Conservation (phyloP, 2,888 invertebrate genomes). For the Melanophora roralis region DNA sequence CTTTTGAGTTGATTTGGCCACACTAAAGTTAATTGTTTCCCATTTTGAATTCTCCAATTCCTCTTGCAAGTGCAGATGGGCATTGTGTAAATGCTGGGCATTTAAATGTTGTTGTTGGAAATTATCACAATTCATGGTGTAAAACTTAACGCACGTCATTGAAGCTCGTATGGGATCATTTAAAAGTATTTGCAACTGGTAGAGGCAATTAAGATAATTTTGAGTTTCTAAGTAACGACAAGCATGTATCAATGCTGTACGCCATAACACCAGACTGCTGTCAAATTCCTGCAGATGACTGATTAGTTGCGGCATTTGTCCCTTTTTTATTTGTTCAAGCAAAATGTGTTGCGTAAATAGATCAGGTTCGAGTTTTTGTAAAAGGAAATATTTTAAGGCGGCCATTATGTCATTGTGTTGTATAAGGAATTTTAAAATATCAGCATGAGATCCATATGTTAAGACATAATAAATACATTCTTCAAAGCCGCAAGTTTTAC, state of each 20-base stretch:
- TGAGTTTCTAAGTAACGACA: slow-evolving; percentile 85
- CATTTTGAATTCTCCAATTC: slow-evolving; percentile 80
- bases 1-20: slow-evolving; percentile 36
- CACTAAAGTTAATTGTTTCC: slow-evolving; percentile 77
- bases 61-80: slow-evolving; percentile 82
- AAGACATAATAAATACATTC: slow-evolving; percentile 90
- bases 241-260: slow-evolving; percentile 83
- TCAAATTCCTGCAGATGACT: slow-evolving; percentile 83
- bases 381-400: slow-evolving; percentile 84
- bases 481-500: slow-evolving; percentile 80
- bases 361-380: slow-evolving; percentile 83
- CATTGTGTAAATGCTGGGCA: slow-evolving; percentile 79
- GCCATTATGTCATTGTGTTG: slow-evolving; percentile 84
- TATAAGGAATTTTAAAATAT: slow-evolving; percentile 86
- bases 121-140: slow-evolving; percentile 80
- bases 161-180: slow-evolving; percentile 86
- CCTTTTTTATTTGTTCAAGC: slow-evolving; percentile 82
- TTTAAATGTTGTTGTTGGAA: slow-evolving; percentile 80
- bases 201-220: slow-evolving; percentile 84
- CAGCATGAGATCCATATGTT: slow-evolving; percentile 86
- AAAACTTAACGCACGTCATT: slow-evolving; percentile 88
- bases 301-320: slow-evolving; percentile 81
- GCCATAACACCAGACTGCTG: slow-evolving; percentile 83
- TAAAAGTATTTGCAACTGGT: slow-evolving; percentile 84
- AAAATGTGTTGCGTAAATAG: slow-evolving; percentile 86